Percentiles rank a stretch among this genome's conserved stretches.
Conservation (phyloP, 1,140 invertebrate genomes). For the Pristionchus pacificus region DNA sequence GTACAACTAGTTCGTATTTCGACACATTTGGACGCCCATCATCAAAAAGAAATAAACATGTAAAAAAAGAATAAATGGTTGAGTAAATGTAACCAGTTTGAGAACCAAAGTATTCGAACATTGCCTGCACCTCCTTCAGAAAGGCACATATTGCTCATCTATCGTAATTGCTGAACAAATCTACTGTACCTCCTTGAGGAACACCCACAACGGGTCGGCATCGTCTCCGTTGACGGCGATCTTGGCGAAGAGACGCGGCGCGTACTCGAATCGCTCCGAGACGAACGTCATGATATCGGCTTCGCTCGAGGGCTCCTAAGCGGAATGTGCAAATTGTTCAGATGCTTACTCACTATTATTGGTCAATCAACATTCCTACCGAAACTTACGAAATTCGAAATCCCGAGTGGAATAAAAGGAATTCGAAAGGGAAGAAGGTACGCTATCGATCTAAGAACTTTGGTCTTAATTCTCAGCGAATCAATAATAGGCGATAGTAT, state of each 20-base stretch:
- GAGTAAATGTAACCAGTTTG: neutral
- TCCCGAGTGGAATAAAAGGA: too few species aligned
- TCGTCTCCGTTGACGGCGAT: constrained; percentile 48
- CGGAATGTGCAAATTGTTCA: too few species aligned
- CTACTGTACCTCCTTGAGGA: constrained; percentile 59
- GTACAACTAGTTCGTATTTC: neutral
- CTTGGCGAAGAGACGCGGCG: constrained; percentile 47
- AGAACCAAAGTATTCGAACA: neutral
- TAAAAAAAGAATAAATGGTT: neutral
- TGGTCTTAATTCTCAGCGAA: too few species aligned
- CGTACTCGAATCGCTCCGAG: constrained; percentile 52
- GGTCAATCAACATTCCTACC: too few species aligned
- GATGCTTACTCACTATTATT: too few species aligned
- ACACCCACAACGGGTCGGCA: constrained; percentile 41
- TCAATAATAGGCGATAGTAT: too few species aligned
- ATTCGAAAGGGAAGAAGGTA: too few species aligned
- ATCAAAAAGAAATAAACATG: neutral
- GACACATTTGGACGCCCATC: neutral
- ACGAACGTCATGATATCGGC: too few species aligned
- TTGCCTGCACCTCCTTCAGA: too few species aligned
- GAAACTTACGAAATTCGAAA: too few species aligned
- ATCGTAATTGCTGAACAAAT: constrained; percentile 1
- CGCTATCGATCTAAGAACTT: too few species aligned
- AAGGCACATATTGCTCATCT: neutral
- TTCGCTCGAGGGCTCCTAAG: too few species aligned